These are phyloP conservation scores for Virgularia gustaviana DNA, from an alignment of 92 coral and sea anemone genomes.

Conservation along the genomic window DNA sequence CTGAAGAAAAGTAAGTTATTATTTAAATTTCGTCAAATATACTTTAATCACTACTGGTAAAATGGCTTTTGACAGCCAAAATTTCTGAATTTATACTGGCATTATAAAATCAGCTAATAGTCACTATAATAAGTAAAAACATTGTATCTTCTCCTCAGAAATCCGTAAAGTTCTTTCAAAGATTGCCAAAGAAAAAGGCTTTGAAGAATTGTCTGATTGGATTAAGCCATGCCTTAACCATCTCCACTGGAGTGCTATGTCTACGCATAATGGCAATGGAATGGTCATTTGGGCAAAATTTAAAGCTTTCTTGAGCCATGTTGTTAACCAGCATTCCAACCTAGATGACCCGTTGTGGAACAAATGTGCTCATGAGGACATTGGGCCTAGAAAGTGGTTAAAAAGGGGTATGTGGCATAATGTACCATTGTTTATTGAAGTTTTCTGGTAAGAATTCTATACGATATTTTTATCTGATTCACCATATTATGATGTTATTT, in stretches of 20 bases:
- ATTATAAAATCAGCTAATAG: not conserved
- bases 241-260: slow-evolving; percentile 12
- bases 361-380: slow-evolving; percentile 4
- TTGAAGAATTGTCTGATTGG: not conserved
- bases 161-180: too few species aligned
- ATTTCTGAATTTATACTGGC: too few species aligned
- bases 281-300: slow-evolving; percentile 4
- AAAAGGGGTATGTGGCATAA: not conserved
- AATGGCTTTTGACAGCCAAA: too few species aligned
- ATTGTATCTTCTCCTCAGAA: too few species aligned
- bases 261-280: not conserved
- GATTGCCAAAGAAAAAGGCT: too few species aligned
- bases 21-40: too few species aligned
- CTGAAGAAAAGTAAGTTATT: slow-evolving; percentile 58
- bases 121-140: too few species aligned
- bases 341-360: not conserved
- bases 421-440: not conserved
- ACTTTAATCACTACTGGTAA: too few species aligned
- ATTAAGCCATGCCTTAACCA: slow-evolving; percentile 2
- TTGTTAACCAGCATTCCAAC: not conserved
- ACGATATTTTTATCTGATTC: too few species aligned
- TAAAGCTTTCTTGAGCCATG: slow-evolving; percentile 6
- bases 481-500: slow-evolving; percentile 8
- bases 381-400: slow-evolving; percentile 1
- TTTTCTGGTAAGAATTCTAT: not conserved